These are phyloP conservation scores for Euleptes europaea DNA, from an alignment of 2,113 vertebrate genomes.

Conservation along the genomic window DNA sequence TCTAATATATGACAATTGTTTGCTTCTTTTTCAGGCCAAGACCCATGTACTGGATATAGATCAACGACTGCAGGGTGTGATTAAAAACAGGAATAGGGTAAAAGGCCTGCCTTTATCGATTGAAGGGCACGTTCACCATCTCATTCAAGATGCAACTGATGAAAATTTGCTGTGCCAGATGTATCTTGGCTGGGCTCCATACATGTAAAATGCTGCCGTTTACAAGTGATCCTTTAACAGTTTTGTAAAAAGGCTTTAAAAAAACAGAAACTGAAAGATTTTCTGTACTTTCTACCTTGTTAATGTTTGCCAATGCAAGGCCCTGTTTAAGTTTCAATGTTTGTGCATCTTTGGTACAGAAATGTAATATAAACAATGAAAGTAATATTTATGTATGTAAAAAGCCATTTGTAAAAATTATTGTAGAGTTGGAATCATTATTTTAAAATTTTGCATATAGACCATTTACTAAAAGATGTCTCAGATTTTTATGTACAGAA, in stretches of 20 bases:
- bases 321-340: background rate
- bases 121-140: slow-evolving; percentile 97
- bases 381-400: background rate
- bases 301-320: background rate
- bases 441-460: background rate
- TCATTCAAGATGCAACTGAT: slow-evolving; percentile 95
- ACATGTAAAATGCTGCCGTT: slow-evolving; percentile 77
- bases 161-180: slow-evolving; percentile 94
- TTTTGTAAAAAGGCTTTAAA: background rate
- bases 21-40: slow-evolving; percentile 84
- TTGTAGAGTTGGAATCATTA: background rate
- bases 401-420: background rate
- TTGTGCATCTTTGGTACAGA: background rate
- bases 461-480: background rate
- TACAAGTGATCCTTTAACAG: background rate
- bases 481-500: background rate
- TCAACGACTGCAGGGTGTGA: slow-evolving; percentile 93
- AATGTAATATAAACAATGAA: background rate
- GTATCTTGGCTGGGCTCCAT: slow-evolving; percentile 98
- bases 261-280: background rate
- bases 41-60: slow-evolving; percentile 97
- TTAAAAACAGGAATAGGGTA: slow-evolving; percentile 95
- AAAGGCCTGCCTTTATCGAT: slow-evolving; percentile 95
- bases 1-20: background rate
- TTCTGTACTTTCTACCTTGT: background rate